These are phyloP conservation scores for Stenoptilia bipunctidactyla DNA, from an alignment of 2,888 invertebrate genomes.

Conservation along the genomic window DNA sequence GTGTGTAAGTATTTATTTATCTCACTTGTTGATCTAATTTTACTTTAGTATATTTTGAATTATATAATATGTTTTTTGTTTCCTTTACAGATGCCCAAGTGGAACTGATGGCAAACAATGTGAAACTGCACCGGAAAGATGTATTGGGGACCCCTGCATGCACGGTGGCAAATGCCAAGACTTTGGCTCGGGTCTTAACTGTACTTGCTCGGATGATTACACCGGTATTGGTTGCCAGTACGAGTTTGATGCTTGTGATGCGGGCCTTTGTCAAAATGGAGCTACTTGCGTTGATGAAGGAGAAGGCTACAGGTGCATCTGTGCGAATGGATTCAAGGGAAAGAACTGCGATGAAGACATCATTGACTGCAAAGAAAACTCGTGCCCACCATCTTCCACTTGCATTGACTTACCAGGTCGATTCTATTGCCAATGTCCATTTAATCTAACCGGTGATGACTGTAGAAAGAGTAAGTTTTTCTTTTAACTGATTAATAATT, in stretches of 20 bases:
- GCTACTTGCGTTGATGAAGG: constrained; percentile 92
- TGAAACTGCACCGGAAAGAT: constrained; percentile 95
- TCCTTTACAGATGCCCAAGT: constrained; percentile 80
- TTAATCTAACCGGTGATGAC: constrained; percentile 95
- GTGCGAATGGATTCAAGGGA: constrained; percentile 84
- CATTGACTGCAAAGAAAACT: constrained; percentile 91
- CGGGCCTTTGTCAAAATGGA: constrained; percentile 91
- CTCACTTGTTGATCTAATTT: no score
- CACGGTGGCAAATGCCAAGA: constrained; percentile 96
- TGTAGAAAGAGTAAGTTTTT: constrained; percentile 88
- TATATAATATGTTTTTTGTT: no score
- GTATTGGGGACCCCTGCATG: constrained; percentile 95
- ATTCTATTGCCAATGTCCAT: constrained; percentile 97
- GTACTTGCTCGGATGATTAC: constrained; percentile 89
- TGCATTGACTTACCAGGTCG: constrained; percentile 92
- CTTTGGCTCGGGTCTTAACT: constrained; percentile 94
- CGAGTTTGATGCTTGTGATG: constrained; percentile 93
- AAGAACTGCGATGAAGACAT: constrained; percentile 93
- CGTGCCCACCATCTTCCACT: constrained; percentile 93
- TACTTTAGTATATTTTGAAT: no score
- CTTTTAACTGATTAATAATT: neutral
- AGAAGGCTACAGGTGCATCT: constrained; percentile 86
- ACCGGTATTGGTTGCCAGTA: constrained; percentile 93
- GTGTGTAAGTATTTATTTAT: constrained; percentile 81
- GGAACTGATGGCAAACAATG: constrained; percentile 98